These are phyloP conservation scores for Halichoeres trimaculatus DNA, from an alignment of 2,113 vertebrate genomes.

Conservation along the genomic window DNA sequence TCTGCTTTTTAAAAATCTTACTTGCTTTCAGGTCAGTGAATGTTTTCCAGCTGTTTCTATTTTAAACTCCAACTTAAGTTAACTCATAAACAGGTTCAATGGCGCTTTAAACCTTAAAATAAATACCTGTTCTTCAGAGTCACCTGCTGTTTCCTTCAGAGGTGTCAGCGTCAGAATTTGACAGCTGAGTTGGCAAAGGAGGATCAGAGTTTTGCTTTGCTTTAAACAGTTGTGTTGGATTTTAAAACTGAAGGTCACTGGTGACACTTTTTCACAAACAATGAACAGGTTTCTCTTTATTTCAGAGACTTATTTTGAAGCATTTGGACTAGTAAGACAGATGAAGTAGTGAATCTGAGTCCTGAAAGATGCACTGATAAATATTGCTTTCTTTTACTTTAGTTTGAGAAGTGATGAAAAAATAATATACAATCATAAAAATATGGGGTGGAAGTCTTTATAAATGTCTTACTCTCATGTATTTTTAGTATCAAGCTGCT, in stretches of 20 bases:
- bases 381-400: too few species aligned
- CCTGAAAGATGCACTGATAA: too few species aligned
- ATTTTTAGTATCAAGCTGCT: background rate
- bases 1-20: too few species aligned
- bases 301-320: background rate
- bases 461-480: too few species aligned
- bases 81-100: background rate
- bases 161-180: background rate
- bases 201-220: background rate
- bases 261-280: background rate
- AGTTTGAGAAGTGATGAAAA: too few species aligned
- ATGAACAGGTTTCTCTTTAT: background rate
- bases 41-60: background rate
- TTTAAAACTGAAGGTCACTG: background rate
- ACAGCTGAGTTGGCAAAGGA: background rate
- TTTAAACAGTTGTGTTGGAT: conserved; percentile 13
- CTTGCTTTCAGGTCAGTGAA: background rate
- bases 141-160: background rate
- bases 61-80: background rate
- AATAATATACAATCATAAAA: too few species aligned
- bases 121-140: background rate
- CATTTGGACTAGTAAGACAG: background rate
- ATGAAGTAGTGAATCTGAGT: background rate
- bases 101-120: conserved; percentile 1
- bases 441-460: too few species aligned